Percentiles rank a stretch among this genome's conserved stretches.
phyloP scores from a whole-genome alignment of 2,797 vertebrate genomes.

The Enteromius treurensis region DNA sequence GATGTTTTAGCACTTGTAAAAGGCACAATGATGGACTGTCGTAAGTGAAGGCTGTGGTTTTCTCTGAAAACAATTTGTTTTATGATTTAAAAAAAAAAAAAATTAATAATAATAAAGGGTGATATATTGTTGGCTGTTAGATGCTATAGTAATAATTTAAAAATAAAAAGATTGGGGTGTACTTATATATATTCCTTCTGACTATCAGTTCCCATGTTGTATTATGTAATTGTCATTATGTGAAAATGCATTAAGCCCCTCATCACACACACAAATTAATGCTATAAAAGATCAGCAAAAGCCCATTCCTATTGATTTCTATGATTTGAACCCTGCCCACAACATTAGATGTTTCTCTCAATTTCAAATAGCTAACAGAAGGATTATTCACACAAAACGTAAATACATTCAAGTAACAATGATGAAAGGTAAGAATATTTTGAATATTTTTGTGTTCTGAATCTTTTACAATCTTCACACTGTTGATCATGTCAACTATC shows the following conservation, averaged over 20 bases:
- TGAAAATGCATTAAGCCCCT: background rate
- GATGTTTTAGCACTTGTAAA: background rate
- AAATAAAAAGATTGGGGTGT: background rate
- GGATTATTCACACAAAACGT: background rate
- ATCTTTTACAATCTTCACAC: background rate
- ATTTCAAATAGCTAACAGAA: background rate
- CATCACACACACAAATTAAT: background rate
- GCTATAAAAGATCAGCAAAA: background rate
- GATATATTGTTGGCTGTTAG: background rate
- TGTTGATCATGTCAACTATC: background rate
- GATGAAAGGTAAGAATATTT: slow-evolving; percentile 22
- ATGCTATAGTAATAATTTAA: background rate
- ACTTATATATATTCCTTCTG: background rate
- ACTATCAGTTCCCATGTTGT: background rate
- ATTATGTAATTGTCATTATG: background rate
- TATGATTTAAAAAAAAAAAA: no score
- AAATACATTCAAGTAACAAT: background rate
- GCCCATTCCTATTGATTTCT: background rate
- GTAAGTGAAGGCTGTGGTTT: background rate
- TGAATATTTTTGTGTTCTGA: background rate
- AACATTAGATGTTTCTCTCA: background rate
- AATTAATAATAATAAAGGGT: background rate
- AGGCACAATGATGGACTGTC: background rate
- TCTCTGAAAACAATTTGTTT: no score
- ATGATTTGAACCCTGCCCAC: background rate